Evolutionary conservation across 2,113 vertebrate genomes (phyloP).

Genomic region (Cnemophilus loriae): DNA sequence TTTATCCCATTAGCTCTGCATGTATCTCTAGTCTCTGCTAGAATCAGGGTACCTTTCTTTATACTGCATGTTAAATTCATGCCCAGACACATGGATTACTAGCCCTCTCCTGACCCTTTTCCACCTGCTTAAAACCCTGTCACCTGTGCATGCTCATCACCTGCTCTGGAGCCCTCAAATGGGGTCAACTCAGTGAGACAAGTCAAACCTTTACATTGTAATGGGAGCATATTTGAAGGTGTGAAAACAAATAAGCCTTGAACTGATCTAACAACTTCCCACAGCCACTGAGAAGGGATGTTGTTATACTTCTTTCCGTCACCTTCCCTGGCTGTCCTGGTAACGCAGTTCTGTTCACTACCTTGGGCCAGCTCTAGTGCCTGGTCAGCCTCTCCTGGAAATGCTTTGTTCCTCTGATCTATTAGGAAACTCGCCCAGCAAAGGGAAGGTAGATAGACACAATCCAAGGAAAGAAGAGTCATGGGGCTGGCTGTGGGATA

Average conservation of each 20-base stretch:
- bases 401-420: background rate
- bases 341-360: background rate
- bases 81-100: background rate
- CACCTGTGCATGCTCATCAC: background rate
- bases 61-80: background rate
- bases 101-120: background rate
- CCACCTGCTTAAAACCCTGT: background rate
- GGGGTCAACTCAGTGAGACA: background rate
- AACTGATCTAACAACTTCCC: background rate
- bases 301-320: background rate
- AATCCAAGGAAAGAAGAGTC: background rate
- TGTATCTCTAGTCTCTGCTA: background rate
- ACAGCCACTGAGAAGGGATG: background rate
- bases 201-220: background rate
- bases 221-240: background rate
- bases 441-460: background rate
- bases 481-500: background rate
- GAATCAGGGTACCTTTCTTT: background rate
- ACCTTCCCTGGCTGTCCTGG: background rate
- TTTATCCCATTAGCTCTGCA: background rate
- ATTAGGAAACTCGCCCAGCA: background rate
- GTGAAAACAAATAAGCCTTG: background rate
- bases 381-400: background rate
- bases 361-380: background rate
- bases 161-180: background rate